phyloP scores from a whole-genome alignment of 2,113 vertebrate genomes.

The Zosterops borbonicus region DNA sequence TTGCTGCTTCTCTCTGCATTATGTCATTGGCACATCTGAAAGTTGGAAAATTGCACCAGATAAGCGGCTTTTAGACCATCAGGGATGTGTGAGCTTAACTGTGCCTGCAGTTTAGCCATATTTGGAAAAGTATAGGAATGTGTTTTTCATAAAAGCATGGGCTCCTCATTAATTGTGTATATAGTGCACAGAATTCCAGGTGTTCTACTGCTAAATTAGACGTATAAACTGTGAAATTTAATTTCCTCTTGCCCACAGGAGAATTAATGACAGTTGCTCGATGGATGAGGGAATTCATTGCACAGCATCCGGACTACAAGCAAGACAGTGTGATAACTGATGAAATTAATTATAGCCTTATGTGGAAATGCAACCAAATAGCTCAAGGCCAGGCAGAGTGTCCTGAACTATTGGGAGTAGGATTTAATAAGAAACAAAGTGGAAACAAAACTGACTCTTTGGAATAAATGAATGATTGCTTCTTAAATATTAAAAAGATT shows the following conservation, averaged over 20 bases:
- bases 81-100: not conserved
- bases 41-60: not conserved
- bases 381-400: slow-evolving; percentile 86
- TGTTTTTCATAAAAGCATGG: not conserved
- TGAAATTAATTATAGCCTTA: slow-evolving; percentile 92
- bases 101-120: not conserved
- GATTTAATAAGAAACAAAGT: slow-evolving; percentile 82
- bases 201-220: not conserved
- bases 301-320: slow-evolving; percentile 90
- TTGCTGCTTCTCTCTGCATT: not conserved
- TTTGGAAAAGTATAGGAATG: not conserved
- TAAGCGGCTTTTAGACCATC: not conserved
- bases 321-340: slow-evolving; percentile 93
- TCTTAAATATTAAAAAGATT: not conserved
- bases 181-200: not conserved
- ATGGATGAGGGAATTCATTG: slow-evolving; percentile 95
- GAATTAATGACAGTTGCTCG: slow-evolving; percentile 95
- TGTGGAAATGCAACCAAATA: slow-evolving; percentile 87
- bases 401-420: slow-evolving; percentile 88
- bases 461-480: slow-evolving; percentile 34
- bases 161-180: not conserved
- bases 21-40: not conserved
- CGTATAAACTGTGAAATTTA: not conserved
- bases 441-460: slow-evolving; percentile 53
- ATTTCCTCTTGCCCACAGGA: slow-evolving; percentile 71